Evolutionary conservation across 2,888 invertebrate species (phyloP), one percentile per base, ranked within the genome.

Genomic region (Phengaris alcon): DNA sequence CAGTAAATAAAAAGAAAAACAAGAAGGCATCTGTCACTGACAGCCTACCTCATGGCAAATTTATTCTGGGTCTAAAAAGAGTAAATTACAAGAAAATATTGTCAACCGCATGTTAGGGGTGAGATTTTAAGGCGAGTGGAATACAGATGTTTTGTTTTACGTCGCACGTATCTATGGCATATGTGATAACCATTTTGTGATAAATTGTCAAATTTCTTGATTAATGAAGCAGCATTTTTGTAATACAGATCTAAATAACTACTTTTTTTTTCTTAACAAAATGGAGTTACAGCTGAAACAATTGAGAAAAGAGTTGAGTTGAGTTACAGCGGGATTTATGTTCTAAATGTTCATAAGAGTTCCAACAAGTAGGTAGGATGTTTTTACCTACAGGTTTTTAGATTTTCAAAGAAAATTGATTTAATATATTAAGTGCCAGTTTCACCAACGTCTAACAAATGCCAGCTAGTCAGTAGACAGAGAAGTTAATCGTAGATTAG

Each of bases 41-140:
- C 88, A 83, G 81, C 80, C 82, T 55, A 81, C 80, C 82, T 82
- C 79, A 80, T 82, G 77, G 83, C 82, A 88, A 90, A 90, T 90
- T 89, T 90, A 90, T 90, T 90, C 89, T 22, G 70, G 82, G 84
- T 85, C 87, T 86, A 82, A 82, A 87, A 88, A 87, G 88, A 90
- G 89, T 90, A 86, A 90, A 89, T 90, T 89, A 89, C 88, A 88
- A 84, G 87, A 86, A 90, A 59, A 88, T 88, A 89, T 89, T 89
- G 88, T 88, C 88, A 85, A 82, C 84, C 81, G 82, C 87, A 87
- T 72, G 64, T 68, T 59, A 22, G 55, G 51, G 78, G 81, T 68
- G 79, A 76, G 76, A 75, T 77, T 78, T 75, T 75, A 76, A 76
- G 74, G 69, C 74, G 48, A 51, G 15, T 8, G 68, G 70, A 70